These are phyloP conservation scores for Bellardia pandia DNA, from an alignment of 2,888 invertebrate species.

Conservation along the genomic window DNA sequence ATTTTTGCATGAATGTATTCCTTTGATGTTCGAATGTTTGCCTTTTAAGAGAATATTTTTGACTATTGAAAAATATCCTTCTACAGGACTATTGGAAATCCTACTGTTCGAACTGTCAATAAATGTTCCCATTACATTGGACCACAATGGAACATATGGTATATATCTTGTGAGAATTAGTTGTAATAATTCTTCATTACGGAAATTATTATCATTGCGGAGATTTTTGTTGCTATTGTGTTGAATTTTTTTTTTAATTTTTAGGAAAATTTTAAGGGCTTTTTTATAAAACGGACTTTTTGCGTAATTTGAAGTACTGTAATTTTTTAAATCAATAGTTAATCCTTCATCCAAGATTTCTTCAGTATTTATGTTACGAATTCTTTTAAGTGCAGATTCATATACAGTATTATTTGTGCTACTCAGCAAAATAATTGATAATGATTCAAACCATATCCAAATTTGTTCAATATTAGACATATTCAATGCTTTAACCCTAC, in stretches of 20 bases:
- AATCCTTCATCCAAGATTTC: neutral
- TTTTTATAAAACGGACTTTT: slow-evolving; percentile 11
- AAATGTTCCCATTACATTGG: slow-evolving; percentile 12
- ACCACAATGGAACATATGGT: slow-evolving; percentile 8
- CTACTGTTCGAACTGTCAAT: neutral
- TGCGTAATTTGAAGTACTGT: neutral
- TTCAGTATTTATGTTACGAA: neutral
- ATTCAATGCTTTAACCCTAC: neutral
- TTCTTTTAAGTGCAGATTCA: neutral
- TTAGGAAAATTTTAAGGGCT: neutral
- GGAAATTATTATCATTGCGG: neutral
- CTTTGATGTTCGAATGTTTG: neutral
- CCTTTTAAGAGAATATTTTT: slow-evolving; percentile 28
- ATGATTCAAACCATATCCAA: slow-evolving; percentile 5
- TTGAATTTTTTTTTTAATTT: neutral
- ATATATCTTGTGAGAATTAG: slow-evolving; percentile 1
- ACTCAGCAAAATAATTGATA: neutral
- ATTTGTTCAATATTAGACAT: neutral
- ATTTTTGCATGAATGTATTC: slow-evolving; percentile 13
- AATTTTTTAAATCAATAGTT: neutral
- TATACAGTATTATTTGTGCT: neutral
- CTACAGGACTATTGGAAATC: slow-evolving; percentile 14
- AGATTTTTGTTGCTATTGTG: neutral
- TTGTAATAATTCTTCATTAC: neutral
- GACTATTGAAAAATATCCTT: slow-evolving; percentile 4